Conservation (phyloP, 2,888 invertebrate genomes). For the Tortricodes alternella region DNA sequence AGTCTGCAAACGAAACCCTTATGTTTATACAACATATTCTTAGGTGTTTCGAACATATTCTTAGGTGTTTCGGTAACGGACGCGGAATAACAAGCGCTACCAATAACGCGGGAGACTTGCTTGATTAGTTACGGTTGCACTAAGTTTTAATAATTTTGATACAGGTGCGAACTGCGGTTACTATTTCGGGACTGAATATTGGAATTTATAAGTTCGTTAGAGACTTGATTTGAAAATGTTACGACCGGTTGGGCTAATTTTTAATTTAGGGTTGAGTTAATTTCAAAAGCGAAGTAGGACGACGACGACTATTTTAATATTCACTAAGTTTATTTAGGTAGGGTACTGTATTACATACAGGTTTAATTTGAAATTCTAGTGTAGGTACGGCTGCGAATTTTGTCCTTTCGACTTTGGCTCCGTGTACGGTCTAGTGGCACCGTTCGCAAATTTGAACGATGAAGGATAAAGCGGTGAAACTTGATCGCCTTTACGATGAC, state of each 20-base stretch:
- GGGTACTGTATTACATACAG: neutral
- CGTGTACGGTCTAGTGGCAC: slow-evolving; percentile 20
- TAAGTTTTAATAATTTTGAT: slow-evolving; percentile 12
- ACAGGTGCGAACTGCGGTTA: neutral
- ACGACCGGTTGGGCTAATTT: too few relatives aligned
- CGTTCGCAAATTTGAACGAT: slow-evolving; percentile 1
- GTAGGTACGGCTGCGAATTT: slow-evolving; percentile 27
- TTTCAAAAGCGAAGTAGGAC: too few relatives aligned
- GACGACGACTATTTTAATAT: neutral
- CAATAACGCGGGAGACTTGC: slow-evolving; percentile 26
- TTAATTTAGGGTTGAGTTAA: too few relatives aligned
- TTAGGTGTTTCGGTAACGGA: neutral
- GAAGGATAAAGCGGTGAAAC: neutral
- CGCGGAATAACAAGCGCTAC: slow-evolving; percentile 18
- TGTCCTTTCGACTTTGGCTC: slow-evolving; percentile 24
- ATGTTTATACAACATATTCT: neutral
- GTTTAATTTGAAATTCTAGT: neutral
- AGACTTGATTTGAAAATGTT: too few relatives aligned
- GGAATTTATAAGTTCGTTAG: too few relatives aligned
- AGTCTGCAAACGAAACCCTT: neutral
- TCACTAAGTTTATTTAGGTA: neutral
- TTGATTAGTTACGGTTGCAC: slow-evolving; percentile 11
- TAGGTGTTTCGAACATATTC: too few relatives aligned
- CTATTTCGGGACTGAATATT: neutral
- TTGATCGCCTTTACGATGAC: neutral